A percentile compares a stretch with the other conserved stretches of the same genome.
These are phyloP conservation scores for Sebastes jordani DNA, from an alignment of 2,797 vertebrate species.

Conservation along the genomic window DNA sequence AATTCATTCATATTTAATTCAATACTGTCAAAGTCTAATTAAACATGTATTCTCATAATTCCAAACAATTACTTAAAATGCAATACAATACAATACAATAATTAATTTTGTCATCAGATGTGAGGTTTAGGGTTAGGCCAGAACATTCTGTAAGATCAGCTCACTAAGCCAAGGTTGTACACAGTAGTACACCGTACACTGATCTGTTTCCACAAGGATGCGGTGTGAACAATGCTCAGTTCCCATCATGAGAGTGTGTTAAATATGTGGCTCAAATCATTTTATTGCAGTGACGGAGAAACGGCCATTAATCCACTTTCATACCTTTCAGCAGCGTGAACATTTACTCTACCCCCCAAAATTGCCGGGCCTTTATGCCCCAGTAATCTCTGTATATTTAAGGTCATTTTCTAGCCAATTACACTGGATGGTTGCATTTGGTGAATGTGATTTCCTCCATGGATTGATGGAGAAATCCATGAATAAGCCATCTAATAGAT, in stretches of 20 bases:
- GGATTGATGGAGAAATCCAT: constrained; percentile 48
- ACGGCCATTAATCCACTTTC: constrained; percentile 69
- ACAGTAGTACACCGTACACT: neutral
- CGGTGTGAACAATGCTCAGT: constrained; percentile 6
- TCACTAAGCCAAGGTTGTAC: neutral
- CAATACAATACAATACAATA: neutral
- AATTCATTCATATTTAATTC: neutral
- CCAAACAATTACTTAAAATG: neutral
- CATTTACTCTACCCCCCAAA: constrained; percentile 20
- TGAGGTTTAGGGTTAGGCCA: neutral
- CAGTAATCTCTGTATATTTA: constrained; percentile 67
- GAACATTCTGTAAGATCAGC: neutral
- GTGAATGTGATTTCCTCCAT: constrained; percentile 57
- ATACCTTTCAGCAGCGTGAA: constrained; percentile 63
- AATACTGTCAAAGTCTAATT: neutral
- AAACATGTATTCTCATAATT: neutral
- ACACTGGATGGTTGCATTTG: constrained; percentile 56
- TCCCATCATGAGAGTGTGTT: constrained; percentile 10
- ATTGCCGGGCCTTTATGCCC: constrained; percentile 41
- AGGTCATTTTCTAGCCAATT: constrained; percentile 71
- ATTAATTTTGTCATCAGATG: neutral
- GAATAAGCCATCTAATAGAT: constrained; percentile 51
- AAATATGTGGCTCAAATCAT: constrained; percentile 53
- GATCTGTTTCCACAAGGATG: neutral
- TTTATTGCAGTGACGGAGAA: constrained; percentile 49